Percentiles rank a stretch among this genome's conserved stretches.
Evolutionary conservation across 2,888 invertebrate genomes (phyloP).

Genomic region (Euproctis similis): DNA sequence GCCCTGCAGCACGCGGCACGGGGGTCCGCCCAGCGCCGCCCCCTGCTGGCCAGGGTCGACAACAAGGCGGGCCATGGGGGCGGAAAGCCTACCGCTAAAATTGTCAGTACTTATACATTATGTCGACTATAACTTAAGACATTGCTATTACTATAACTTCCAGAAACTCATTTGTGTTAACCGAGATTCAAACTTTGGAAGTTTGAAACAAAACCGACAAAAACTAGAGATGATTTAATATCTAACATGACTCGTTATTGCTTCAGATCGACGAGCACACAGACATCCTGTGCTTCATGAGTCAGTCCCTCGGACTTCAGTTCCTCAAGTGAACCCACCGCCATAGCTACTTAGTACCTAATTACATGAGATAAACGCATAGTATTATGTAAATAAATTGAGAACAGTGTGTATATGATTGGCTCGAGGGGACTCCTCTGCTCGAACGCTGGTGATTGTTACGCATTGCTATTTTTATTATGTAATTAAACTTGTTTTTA

Average conservation of each 20-base stretch:
- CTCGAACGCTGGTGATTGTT: conserved; percentile 65
- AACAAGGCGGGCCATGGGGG: conserved; percentile 98
- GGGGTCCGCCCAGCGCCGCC: conserved; percentile 81
- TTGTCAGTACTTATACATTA: conserved; percentile 80
- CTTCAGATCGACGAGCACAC: conserved; percentile 93
- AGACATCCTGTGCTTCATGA: conserved; percentile 91
- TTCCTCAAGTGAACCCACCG: conserved; percentile 58
- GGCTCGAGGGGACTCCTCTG: conserved; percentile 56
- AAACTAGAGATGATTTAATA: neutral
- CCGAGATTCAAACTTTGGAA: too few relatives aligned
- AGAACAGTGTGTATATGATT: conserved; percentile 53
- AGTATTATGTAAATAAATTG: conserved; percentile 66
- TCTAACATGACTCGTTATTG: conserved; percentile 18
- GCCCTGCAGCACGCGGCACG: conserved; percentile 86
- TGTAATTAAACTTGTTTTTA: conserved; percentile 70
- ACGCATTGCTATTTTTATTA: conserved; percentile 65
- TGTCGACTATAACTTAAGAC: too few relatives aligned
- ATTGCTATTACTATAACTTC: too few relatives aligned
- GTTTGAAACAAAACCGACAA: too few relatives aligned
- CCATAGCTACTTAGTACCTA: conserved; percentile 26
- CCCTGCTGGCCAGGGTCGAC: conserved; percentile 92
- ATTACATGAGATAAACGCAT: conserved; percentile 33
- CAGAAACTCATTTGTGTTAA: too few relatives aligned
- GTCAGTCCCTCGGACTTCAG: conserved; percentile 81
- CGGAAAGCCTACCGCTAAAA: conserved; percentile 96